Evolutionary conservation across 2,113 vertebrate species (phyloP), one percentile per base, ranked within the genome.

Genomic region (Silurus meridionalis): DNA sequence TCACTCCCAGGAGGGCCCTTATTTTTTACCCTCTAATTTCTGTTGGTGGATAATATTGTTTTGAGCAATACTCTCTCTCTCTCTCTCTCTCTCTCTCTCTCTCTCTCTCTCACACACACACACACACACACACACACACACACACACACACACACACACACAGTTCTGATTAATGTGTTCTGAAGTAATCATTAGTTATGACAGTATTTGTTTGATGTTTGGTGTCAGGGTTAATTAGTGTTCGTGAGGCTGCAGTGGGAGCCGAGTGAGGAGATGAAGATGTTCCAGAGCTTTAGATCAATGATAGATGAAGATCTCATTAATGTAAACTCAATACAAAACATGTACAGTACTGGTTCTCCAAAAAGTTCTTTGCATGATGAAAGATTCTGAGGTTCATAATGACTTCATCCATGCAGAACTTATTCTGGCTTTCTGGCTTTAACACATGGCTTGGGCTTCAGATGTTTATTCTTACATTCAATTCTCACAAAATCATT

Each of bases 131-230:
- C 60, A 61, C 60, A 61, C 4, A 61, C 17, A 61, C 60, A 61
- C 60, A 61, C 60, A 21, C 60, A 37, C 17, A 23, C 60, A 63
- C 60, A 63, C 60, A 63, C 0, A 63, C 17, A 63, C 60, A 63
- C 60, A 63, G 23, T 37, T 71, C 37, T 52, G 83, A 84, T 84
- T 63, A 77, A 53, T 66, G 60, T 78, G 71, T n/a, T 85, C 64
- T 28, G 48, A 57, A 83, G 78, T 79, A 52, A 75, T 87, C 48
- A 58, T 87, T 83, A 72, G 58, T 74, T 72, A 87, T 75, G 21
- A 57, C 37, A 55, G 37, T 8, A 28, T 83, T 83, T 37, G 67
- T 83, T 48, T 67, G 55, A 63, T 28, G 86, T 83, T 78, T 57
- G 23, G 19, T 23, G 19, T 75, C 61, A 5, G 58, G 37, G 11